Evolutionary conservation across 2,888 invertebrate species (phyloP), one percentile per base, ranked within the genome.

Genomic region (Pachydiplax longipennis): DNA sequence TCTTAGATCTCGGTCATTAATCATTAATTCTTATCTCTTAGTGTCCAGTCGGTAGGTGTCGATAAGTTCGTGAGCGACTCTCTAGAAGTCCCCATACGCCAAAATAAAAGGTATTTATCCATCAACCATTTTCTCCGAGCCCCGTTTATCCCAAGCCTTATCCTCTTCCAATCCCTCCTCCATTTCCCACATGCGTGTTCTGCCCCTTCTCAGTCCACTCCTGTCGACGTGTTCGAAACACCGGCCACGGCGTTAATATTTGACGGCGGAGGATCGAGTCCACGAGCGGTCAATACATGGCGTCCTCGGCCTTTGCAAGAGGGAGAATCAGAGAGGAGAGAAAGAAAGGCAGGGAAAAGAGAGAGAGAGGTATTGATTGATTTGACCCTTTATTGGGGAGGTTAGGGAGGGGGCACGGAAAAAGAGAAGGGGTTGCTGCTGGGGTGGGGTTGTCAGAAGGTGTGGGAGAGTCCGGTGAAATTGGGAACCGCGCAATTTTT

Each of bases 281-380:
- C 40, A 87, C 82, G 87, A 87, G 87, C 87, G 87, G 87, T 87
- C 87, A 87, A 87, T 87, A 87, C 87, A 61, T 61, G 58, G 35
- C 37, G 61, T 37, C 37, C 58, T 22, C 22, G n/a, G 37, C 53
- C 13, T 31, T 1, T 13, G 22, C 3, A 8, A 22, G 61, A 31
- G 83, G 6, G 83, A 18, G 58, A 18, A 35, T 8, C 25, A 35
- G 18, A 35, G 18, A 35, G n/a, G 58, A 83, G 48, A 31, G 61
- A 13, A 35, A n/a, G 87, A 73, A 31, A 73, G 73, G 73, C 31
- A 73, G 25, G 13, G 73, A 73, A 25, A 25, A 73, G 31, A 31
- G 65, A 25, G 65, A 25, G 25, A 65, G 31, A 73, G 73, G 73
- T 31, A 31, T 73, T 73, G 73, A 31, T 73, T 53, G 53, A 53